Conservation (phyloP, 2,113 vertebrate genomes). For the human region GRCh38 chr2:186762501-186763000, state of each 20-base stretch:
- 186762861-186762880: slow-evolving; percentile 71
- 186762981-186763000: slow-evolving; percentile 31
- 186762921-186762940: slow-evolving; percentile 62
- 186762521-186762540: slow-evolving; percentile 88
- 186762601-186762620: slow-evolving; percentile 91
- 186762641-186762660: slow-evolving; percentile 73
- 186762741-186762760: slow-evolving; percentile 76
- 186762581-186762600: slow-evolving; percentile 94
- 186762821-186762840: slow-evolving; percentile 65
- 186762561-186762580: slow-evolving; percentile 94
- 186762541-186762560: slow-evolving; percentile 89
- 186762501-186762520: slow-evolving; percentile 91
- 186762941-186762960: slow-evolving; percentile 64
- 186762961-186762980: slow-evolving; percentile 57
- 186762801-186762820: slow-evolving; percentile 85
- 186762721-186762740: slow-evolving; percentile 80
- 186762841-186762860: slow-evolving; percentile 57
- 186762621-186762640: slow-evolving; percentile 90
- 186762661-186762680: slow-evolving; percentile 77
- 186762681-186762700: slow-evolving; percentile 66
- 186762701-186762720: slow-evolving; percentile 79
- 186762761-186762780: slow-evolving; percentile 86
- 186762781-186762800: slow-evolving; percentile 88
- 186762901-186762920: slow-evolving; percentile 61
- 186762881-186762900: slow-evolving; percentile 73